phyloP scores from a whole-genome alignment of 2,113 vertebrate species.

The Pterocles burchelli region DNA sequence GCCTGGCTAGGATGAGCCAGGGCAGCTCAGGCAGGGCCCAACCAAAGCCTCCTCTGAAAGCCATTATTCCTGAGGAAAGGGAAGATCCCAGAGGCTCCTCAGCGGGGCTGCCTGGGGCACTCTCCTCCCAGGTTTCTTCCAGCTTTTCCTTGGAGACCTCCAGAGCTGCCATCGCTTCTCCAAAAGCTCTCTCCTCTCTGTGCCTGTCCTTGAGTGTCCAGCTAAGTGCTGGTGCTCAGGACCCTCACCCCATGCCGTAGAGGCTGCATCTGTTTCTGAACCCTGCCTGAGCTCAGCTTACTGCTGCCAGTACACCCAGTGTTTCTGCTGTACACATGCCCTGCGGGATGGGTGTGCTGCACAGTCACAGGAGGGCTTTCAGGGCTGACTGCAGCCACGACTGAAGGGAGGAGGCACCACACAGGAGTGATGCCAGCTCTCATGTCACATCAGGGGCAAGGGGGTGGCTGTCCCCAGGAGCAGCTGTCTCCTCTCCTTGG shows the following conservation, averaged over 20 bases:
- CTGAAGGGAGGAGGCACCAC: neutral
- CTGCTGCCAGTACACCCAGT: neutral
- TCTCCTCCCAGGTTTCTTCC: neutral
- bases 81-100: neutral
- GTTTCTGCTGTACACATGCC: fast-evolving
- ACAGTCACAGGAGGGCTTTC: fast-evolving
- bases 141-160: neutral
- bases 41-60: neutral
- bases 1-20: neutral
- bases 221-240: fast-evolving
- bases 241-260: too few species aligned
- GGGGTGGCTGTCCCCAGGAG: neutral
- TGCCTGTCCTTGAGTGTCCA: neutral
- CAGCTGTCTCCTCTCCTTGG: neutral
- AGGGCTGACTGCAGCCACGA: fast-evolving
- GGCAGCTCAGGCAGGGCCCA: neutral
- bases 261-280: neutral
- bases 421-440: neutral
- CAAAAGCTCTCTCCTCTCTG: neutral
- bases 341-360: fast-evolving
- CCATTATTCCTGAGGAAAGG: neutral
- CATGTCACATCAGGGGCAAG: fast-evolving
- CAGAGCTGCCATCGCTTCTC: neutral
- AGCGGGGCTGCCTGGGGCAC: neutral
- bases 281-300: neutral